Evolutionary conservation across 2,888 invertebrate genomes (phyloP), one percentile per base, ranked within the genome.

Genomic region (Linnaemya tessellans): DNA sequence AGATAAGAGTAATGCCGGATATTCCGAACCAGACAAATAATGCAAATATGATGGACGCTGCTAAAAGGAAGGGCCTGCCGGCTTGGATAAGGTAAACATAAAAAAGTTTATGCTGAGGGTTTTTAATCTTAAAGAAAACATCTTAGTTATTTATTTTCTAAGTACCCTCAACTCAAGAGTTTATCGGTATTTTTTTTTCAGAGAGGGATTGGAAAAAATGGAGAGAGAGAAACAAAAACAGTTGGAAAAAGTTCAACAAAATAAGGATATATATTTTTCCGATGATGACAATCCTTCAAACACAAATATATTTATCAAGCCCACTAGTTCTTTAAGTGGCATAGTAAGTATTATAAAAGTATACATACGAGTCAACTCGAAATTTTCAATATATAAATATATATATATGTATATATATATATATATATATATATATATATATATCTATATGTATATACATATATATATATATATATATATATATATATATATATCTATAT

Each of bases 131-230:
- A 1, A 41, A 56, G 56, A 25, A 20, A n/a, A n/a, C n/a, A n/a
- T n/a, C n/a, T n/a, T n/a, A n/a, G n/a, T n/a, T n/a, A 56, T 10
- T 18, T 3, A 5, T 46, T n/a, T 9, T 38, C 10, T 10, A 4
- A 9, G 49, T 18, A 7, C 9, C 49, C 18, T 49, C 8, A 10
- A 38, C 8, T 38, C 8, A 38, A 38, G 38, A 18, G 10, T 22
- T 54, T 11, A 22, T 22, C 3, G n/a, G 1, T 58, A n/a, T 7
- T 5, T 60, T 38, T 5, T 60, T 56, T 86, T 18, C 80, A 93
- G 93, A 74, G 94, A 94, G 94, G 98, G 98, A 43, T 93, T 99
- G 88, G 99, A 99, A 91, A 99, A 99, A 94, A 98, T 99, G 97
- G 99, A 99, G 92, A 94, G 97, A 30, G 98, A 98, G 89, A 98